Percentiles rank a stretch among this genome's conserved stretches.
These are phyloP conservation scores for Bucorvus abyssinicus DNA, from an alignment of 2,797 vertebrate species.

Conservation along the genomic window DNA sequence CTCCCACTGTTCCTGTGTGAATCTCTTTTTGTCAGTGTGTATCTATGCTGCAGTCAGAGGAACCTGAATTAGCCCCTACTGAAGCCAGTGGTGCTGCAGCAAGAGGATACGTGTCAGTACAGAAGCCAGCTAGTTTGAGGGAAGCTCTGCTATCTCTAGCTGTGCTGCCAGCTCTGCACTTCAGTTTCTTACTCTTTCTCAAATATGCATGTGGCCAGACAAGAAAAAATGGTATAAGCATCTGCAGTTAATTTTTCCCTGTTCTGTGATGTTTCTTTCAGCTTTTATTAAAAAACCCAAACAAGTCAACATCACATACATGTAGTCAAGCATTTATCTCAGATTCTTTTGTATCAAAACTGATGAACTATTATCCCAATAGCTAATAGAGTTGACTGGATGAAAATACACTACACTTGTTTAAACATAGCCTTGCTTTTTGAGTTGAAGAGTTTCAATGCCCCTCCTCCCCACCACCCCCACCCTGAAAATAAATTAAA, in stretches of 20 bases:
- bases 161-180: background rate
- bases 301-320: accelerated
- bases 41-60: background rate
- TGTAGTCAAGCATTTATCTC: background rate
- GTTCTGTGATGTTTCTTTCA: background rate
- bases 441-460: background rate
- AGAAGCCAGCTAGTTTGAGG: background rate
- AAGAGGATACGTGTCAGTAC: background rate
- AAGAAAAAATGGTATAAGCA: background rate
- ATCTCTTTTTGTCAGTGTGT: background rate
- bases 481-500: background rate
- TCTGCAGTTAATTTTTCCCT: background rate
- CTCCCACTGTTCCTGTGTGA: background rate
- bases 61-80: background rate
- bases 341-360: background rate
- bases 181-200: background rate
- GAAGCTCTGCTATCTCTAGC: background rate
- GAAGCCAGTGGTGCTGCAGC: background rate
- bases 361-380: background rate
- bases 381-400: background rate
- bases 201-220: background rate
- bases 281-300: background rate
- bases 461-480: accelerated
- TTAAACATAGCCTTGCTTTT: background rate
- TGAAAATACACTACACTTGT: background rate